Evolutionary conservation across 2,797 vertebrate species (phyloP).

Genomic region (Aulostomus chinensis): DNA sequence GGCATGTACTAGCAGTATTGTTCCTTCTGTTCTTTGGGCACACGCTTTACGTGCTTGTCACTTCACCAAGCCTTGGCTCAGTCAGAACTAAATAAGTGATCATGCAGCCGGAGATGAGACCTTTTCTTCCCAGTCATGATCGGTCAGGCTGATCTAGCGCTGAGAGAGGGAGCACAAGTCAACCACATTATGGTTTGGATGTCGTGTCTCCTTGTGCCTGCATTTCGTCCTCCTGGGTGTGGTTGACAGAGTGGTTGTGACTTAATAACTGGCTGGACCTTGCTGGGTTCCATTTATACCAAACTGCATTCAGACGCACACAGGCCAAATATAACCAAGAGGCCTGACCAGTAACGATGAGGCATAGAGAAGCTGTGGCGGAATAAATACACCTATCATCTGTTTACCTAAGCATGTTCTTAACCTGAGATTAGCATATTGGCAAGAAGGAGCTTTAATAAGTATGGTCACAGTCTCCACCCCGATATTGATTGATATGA

Average conservation of each 20-base stretch:
- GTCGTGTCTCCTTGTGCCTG: slow-evolving; percentile 34
- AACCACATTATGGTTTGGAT: slow-evolving; percentile 49
- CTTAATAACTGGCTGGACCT: slow-evolving; percentile 73
- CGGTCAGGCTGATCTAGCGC: slow-evolving; percentile 23
- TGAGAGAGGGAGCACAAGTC: slow-evolving; percentile 27
- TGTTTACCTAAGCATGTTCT: slow-evolving; percentile 16
- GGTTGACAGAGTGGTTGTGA: slow-evolving; percentile 65
- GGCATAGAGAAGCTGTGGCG: slow-evolving; percentile 10
- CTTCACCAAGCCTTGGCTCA: background rate
- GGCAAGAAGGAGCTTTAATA: background rate
- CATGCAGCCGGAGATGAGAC: background rate
- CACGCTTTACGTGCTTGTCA: background rate
- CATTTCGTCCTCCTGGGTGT: slow-evolving; percentile 64
- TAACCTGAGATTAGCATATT: slow-evolving; percentile 10
- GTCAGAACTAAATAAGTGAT: background rate
- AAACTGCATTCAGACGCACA: slow-evolving; percentile 31
- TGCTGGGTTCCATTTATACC: slow-evolving; percentile 66
- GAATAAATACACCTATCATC: slow-evolving; percentile 15
- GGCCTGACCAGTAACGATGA: slow-evolving; percentile 32
- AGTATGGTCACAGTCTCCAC: background rate
- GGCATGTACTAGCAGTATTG: background rate
- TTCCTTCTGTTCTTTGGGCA: background rate
- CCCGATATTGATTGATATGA: no score
- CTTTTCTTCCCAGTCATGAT: slow-evolving; percentile 28
- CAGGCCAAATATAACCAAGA: slow-evolving; percentile 46